phyloP scores from a whole-genome alignment of 2,888 invertebrate species.

The Hypena proboscidalis region DNA sequence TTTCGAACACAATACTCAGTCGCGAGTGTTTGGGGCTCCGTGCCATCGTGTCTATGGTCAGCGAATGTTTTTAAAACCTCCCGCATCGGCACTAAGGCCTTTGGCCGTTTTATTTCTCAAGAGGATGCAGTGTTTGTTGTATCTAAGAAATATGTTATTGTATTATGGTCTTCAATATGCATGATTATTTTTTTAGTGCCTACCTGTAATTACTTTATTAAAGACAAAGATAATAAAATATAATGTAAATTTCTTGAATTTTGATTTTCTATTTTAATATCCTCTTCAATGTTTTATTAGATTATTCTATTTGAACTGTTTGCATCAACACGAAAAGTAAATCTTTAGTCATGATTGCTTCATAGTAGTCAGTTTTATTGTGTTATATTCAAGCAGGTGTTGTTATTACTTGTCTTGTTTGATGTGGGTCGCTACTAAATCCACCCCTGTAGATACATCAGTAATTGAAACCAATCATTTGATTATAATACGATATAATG shows the following conservation, averaged over 20 bases:
- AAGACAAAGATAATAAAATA: constrained; percentile 85
- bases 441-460: too few relatives aligned
- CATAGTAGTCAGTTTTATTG: too few relatives aligned
- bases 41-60: constrained; percentile 40
- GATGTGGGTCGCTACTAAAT: too few relatives aligned
- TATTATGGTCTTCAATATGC: constrained; percentile 83
- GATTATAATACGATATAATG: too few relatives aligned
- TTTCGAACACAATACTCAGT: constrained; percentile 49
- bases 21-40: constrained; percentile 36
- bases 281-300: not conserved
- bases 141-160: constrained; percentile 81
- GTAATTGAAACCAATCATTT: too few relatives aligned
- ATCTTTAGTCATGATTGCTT: too few relatives aligned
- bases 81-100: constrained; percentile 44
- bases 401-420: too few relatives aligned
- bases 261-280: constrained; percentile 33
- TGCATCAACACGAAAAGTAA: too few relatives aligned
- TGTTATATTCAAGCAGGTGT: too few relatives aligned
- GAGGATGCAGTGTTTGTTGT: constrained; percentile 70
- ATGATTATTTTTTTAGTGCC: constrained; percentile 85
- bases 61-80: constrained; percentile 23
- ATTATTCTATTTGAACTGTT: too few relatives aligned
- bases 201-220: constrained; percentile 85
- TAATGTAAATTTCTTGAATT: constrained; percentile 74
- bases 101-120: constrained; percentile 42